Evolutionary conservation across 2,797 vertebrate species (phyloP).

Genomic region (Erpetoichthys calabaricus): DNA sequence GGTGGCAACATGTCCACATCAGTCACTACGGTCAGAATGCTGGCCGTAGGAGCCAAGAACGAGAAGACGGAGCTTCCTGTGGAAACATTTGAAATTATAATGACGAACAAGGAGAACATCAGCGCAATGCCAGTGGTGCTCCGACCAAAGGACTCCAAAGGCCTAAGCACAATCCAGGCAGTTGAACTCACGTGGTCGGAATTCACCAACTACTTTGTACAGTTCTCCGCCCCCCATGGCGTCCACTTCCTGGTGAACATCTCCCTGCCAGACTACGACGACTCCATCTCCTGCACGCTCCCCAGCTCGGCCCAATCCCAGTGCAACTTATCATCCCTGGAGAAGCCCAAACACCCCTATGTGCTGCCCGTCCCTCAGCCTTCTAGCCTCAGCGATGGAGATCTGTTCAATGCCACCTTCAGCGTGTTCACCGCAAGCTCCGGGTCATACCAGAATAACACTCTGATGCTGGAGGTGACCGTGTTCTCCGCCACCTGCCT

Average conservation of each 20-base stretch:
- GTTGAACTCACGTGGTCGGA: constrained; percentile 25
- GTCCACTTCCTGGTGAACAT: not conserved
- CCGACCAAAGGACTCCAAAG: constrained; percentile 13
- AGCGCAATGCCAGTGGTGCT: constrained; percentile 17
- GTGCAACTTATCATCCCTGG: no score
- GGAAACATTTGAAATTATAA: constrained; percentile 22
- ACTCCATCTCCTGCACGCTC: no score
- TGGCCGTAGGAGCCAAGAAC: constrained; percentile 2
- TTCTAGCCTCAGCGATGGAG: no score
- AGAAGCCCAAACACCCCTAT: no score
- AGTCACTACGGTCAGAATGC: constrained; percentile 34
- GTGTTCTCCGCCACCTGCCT: constrained; percentile 34
- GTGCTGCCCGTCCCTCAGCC: no score
- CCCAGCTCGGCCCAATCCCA: no score
- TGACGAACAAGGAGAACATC: constrained; percentile 24
- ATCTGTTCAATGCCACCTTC: no score
- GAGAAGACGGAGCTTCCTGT: constrained; percentile 12
- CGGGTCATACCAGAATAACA: fast-evolving
- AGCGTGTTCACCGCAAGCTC: not conserved
- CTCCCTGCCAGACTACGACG: no score
- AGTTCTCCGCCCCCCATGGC: constrained; percentile 33
- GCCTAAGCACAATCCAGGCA: constrained; percentile 16
- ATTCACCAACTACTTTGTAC: constrained; percentile 26
- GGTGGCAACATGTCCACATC: constrained; percentile 10
- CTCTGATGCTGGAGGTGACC: constrained; percentile 23